A percentile compares a stretch with the other conserved stretches of the same genome.
These are phyloP conservation scores for Drosophila neutralis DNA, from an alignment of 2,888 invertebrate genomes.

Conservation along the genomic window DNA sequence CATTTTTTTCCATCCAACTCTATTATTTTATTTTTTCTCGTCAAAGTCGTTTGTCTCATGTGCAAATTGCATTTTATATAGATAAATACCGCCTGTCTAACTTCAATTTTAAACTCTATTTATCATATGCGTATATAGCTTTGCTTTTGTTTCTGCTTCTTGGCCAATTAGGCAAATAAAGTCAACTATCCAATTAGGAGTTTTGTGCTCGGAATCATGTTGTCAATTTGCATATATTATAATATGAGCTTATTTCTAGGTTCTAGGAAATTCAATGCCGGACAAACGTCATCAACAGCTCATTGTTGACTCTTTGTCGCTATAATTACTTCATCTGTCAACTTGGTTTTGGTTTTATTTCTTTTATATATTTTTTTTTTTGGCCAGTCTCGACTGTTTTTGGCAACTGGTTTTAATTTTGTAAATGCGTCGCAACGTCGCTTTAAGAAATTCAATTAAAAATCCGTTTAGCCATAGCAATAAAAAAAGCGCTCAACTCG, in stretches of 20 bases:
- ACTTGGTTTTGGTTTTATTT: conserved; percentile 30
- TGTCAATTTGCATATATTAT: conserved; percentile 46
- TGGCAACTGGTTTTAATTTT: conserved; percentile 49
- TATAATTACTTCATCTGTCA: conserved; percentile 68
- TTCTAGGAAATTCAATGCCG: conserved; percentile 56
- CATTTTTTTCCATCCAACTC: conserved; percentile 14
- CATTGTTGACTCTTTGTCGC: conserved; percentile 55
- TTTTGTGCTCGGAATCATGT: conserved; percentile 39
- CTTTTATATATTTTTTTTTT: conserved; percentile 1
- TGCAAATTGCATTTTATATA: conserved; percentile 50
- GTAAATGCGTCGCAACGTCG: conserved; percentile 7
- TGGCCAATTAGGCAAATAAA: conserved; percentile 76
- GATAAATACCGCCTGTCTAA: conserved; percentile 8
- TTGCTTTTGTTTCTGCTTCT: conserved; percentile 19
- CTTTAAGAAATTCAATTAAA: conserved; percentile 63
- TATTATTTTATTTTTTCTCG: conserved; percentile 26
- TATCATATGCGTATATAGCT: conserved; percentile 22
- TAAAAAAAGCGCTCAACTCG: conserved; percentile 16
- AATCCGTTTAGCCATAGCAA: conserved; percentile 33
- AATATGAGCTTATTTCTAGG: conserved; percentile 33
- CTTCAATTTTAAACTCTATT: conserved; percentile 9
- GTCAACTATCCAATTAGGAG: conserved; percentile 64
- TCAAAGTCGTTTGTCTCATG: conserved; percentile 52
- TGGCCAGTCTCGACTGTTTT: conserved; percentile 26
- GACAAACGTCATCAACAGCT: conserved; percentile 68